These are phyloP conservation scores for Porites cylindrica DNA, from an alignment of 92 coral and sea anemone species.

Conservation along the genomic window DNA sequence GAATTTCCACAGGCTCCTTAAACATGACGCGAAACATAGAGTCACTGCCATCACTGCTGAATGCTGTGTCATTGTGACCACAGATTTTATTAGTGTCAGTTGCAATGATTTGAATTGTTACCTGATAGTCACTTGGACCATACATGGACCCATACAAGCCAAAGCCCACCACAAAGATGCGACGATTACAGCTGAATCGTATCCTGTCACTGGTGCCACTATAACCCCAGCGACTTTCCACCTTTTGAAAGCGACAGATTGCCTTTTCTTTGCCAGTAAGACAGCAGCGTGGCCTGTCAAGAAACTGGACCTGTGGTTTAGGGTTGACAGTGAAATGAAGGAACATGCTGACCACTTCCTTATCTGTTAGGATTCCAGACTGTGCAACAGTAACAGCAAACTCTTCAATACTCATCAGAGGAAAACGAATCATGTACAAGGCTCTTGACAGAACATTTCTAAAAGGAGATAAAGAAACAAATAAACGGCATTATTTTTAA, in stretches of 20 bases:
- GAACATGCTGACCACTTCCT: conserved; percentile 91
- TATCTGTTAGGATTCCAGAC: conserved; percentile 92
- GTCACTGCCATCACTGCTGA: conserved; percentile 95
- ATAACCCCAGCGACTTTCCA: conserved; percentile 99
- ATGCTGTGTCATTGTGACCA: conserved; percentile 96
- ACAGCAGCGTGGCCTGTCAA: conserved; percentile 96
- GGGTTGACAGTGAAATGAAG: conserved; percentile 96
- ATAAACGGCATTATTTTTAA: too few relatives aligned
- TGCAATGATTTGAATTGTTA: conserved; percentile 80
- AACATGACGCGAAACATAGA: conserved; percentile 95
- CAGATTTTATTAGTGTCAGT: conserved; percentile 84
- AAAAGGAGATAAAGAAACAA: conserved; percentile 2
- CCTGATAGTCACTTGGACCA: conserved; percentile 98
- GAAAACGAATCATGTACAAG: conserved; percentile 93
- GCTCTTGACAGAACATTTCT: conserved; percentile 91
- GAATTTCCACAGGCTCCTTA: conserved; percentile 92
- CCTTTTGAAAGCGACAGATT: conserved; percentile 85
- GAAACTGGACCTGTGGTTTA: conserved; percentile 88
- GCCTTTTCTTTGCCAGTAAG: conserved; percentile 95
- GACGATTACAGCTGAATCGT: conserved; percentile 85
- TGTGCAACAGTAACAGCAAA: conserved; percentile 90
- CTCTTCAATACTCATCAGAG: conserved; percentile 96
- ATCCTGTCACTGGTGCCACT: conserved; percentile 99
- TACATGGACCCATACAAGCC: conserved; percentile 97
- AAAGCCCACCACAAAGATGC: conserved; percentile 95